These are phyloP conservation scores for Rynchops niger DNA, from an alignment of 2,113 vertebrate genomes.

Conservation along the genomic window DNA sequence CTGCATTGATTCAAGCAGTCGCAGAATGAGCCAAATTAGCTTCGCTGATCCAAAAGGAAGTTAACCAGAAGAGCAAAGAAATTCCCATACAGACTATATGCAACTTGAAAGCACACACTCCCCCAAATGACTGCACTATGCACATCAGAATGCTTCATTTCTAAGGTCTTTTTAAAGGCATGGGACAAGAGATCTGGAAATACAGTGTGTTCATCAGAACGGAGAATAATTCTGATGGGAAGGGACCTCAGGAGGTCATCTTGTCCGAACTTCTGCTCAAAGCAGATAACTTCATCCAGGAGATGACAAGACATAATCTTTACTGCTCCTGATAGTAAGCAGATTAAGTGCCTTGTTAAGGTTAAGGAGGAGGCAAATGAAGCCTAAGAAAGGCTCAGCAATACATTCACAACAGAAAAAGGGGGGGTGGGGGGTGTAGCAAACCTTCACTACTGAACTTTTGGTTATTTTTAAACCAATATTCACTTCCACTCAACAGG, in stretches of 20 bases:
- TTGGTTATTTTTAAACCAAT: background rate
- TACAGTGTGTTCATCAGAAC: background rate
- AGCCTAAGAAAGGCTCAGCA: background rate
- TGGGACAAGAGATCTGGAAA: background rate
- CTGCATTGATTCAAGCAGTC: background rate
- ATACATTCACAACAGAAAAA: background rate
- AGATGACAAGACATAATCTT: background rate
- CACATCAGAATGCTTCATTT: background rate
- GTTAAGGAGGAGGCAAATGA: background rate
- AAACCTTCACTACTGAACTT: background rate
- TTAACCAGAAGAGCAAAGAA: background rate
- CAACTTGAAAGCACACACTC: background rate
- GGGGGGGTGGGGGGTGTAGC: background rate
- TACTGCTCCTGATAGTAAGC: too few relatives aligned
- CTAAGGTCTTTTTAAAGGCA: background rate
- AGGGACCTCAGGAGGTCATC: background rate
- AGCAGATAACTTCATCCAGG: background rate
- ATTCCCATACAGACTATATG: background rate
- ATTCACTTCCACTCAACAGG: background rate
- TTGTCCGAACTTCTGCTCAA: background rate
- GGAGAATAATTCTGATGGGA: background rate
- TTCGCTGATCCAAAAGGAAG: background rate
- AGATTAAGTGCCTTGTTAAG: background rate
- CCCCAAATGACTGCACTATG: rapidly evolving
- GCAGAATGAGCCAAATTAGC: background rate